phyloP scores from a whole-genome alignment of 2,797 vertebrate genomes.

The Paguma larvata region DNA sequence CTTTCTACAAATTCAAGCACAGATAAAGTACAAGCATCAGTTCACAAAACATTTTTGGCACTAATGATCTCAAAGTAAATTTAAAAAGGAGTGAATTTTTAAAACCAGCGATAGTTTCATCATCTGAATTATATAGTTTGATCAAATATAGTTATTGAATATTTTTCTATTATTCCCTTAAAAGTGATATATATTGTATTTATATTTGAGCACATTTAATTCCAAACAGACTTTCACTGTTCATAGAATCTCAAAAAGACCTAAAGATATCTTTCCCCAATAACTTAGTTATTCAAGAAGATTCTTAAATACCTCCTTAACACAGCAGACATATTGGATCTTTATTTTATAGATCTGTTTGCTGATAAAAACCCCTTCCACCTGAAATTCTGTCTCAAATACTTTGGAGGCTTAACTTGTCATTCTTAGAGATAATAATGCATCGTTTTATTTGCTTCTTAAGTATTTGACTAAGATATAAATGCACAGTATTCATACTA shows the following conservation, averaged over 20 bases:
- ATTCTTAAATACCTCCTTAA: conserved; percentile 19
- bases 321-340: conserved; percentile 13
- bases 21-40: not conserved
- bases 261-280: not conserved
- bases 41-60: conserved; percentile 32
- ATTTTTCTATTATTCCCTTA: not conserved
- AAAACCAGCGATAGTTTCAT: not conserved
- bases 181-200: not conserved
- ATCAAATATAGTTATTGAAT: not conserved
- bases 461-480: conserved; percentile 17
- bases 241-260: not conserved
- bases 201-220: conserved; percentile 37
- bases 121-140: not conserved
- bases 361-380: not conserved
- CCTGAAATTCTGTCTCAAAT: conserved; percentile 30
- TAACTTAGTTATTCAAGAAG: conserved; percentile 50
- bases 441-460: conserved; percentile 49
- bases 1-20: not conserved
- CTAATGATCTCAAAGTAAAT: conserved; percentile 23
- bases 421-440: conserved; percentile 11
- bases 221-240: not conserved
- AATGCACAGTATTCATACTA: not conserved
- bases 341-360: conserved; percentile 39
- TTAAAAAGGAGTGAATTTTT: not conserved
- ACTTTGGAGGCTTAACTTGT: conserved; percentile 53